These are phyloP conservation scores for Corvus cornix DNA, from an alignment of 2,113 vertebrate genomes.

Conservation along the genomic window DNA sequence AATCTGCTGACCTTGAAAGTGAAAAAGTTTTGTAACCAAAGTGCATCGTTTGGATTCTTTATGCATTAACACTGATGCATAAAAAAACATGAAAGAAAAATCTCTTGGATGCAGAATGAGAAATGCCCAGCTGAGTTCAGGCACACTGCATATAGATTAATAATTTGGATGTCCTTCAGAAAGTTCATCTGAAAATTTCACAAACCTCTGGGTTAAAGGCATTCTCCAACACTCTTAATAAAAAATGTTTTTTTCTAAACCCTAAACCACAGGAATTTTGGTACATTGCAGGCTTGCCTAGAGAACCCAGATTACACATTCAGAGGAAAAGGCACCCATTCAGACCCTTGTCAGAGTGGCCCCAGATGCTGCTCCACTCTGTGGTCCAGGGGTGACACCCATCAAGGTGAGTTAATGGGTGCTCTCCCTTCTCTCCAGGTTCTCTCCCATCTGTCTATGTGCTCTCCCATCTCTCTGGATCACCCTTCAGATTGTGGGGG, in stretches of 20 bases:
- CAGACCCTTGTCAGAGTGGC: not conserved
- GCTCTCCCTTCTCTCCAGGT: not conserved
- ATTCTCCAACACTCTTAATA: not conserved
- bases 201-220: not conserved
- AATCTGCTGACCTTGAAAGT: not conserved
- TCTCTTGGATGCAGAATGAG: not conserved
- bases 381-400: not conserved
- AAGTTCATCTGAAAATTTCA: not conserved
- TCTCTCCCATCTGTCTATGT: not conserved
- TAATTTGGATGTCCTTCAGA: slow-evolving; percentile 8
- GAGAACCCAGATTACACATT: not conserved
- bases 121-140: slow-evolving; percentile 9
- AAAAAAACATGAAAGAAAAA: slow-evolving; percentile 15
- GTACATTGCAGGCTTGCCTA: not conserved
- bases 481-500: not conserved
- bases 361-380: not conserved
- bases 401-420: not conserved
- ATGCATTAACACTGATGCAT: not conserved
- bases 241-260: not conserved
- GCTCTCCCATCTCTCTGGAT: not conserved
- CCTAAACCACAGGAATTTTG: not conserved
- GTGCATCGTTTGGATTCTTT: not conserved
- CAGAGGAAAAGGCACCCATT: not conserved
- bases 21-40: slow-evolving; percentile 4
- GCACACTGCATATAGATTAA: not conserved